Conservation (phyloP, 1,140 invertebrate species). For the Drosophila arawakana region DNA sequence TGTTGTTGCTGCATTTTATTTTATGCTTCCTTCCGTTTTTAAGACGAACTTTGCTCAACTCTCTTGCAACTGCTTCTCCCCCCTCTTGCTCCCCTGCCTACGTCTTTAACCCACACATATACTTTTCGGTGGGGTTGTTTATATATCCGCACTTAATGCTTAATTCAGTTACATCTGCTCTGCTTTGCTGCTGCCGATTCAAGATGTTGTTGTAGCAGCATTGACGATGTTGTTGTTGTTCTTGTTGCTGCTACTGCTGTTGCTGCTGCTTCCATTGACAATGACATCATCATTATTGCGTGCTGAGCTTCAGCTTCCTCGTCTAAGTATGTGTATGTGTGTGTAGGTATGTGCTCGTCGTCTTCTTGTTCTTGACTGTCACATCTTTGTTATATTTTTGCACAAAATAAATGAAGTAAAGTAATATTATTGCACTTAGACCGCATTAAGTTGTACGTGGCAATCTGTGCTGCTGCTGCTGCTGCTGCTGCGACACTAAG, state of each 20-base stretch:
- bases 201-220: constrained; percentile 27
- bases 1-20: constrained; percentile 73
- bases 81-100: neutral
- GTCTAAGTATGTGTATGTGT: neutral
- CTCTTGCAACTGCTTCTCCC: neutral
- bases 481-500: neutral
- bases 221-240: constrained; percentile 46
- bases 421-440: constrained; percentile 84
- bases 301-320: constrained; percentile 65
- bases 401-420: constrained; percentile 83
- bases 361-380: constrained; percentile 59
- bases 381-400: constrained; percentile 83
- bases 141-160: constrained; percentile 83
- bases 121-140: constrained; percentile 77
- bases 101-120: constrained; percentile 21
- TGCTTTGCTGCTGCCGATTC: constrained; percentile 29
- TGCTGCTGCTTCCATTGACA: constrained; percentile 70
- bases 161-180: constrained; percentile 81
- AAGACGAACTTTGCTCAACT: constrained; percentile 49
- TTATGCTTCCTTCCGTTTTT: constrained; percentile 76
- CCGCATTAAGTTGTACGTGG: constrained; percentile 82
- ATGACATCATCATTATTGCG: constrained; percentile 84
- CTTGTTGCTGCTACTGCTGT: constrained; percentile 39
- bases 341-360: constrained; percentile 29
- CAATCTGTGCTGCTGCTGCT: constrained; percentile 65